Base-by-base conservation (phyloP, 2,888 invertebrate species). In the Noctua janthe region DNA sequence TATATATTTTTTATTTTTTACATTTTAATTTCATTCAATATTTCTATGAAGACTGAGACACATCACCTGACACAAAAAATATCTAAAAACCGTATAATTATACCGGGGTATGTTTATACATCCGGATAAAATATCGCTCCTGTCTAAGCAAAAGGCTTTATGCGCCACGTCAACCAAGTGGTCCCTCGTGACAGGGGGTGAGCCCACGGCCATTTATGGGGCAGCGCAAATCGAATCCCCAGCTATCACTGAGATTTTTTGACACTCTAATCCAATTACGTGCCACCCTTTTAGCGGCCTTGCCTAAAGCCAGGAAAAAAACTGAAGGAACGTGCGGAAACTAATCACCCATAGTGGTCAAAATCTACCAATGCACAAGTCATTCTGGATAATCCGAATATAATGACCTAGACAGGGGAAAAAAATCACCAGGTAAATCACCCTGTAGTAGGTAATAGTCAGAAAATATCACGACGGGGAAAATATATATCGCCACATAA, bases 221-320 rank as follows among this genome's bases (percentile, higher is more conserved):
- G 87, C 59, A 74, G 59, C 47, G n/a, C 51, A 71, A 78, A 83
- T 84, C 78, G 72, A 87, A 83, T 78, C 59, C 56, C 76, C 35
- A 0, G 29, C 72, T 66, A 69, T 78, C 59, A 54, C 74, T 70
- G 78, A 72, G 84, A 83, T 75, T 84, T 86, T 82, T 76, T 72
- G 71, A 72, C 72, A 62, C 10, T 59, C n/a, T 83, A 72, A 87
- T 87, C 72, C 72, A 87, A 72, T 84, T 78, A 75, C 20, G 10
- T 20, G 20, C 23, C 59, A 54, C 73, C 69, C 35, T 67, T 82
- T 69, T 29, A 13, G 8, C 15, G 4, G 66, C 15, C 39, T 20
- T 59, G 23, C 29, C 15, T 20, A 47, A 7, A 47, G 4, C 1
- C 39, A 29, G 39, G 29, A 51, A 74, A 20, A 23, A 49, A 49